Conservation (phyloP, 2,888 invertebrate genomes). For the Muscina levida region DNA sequence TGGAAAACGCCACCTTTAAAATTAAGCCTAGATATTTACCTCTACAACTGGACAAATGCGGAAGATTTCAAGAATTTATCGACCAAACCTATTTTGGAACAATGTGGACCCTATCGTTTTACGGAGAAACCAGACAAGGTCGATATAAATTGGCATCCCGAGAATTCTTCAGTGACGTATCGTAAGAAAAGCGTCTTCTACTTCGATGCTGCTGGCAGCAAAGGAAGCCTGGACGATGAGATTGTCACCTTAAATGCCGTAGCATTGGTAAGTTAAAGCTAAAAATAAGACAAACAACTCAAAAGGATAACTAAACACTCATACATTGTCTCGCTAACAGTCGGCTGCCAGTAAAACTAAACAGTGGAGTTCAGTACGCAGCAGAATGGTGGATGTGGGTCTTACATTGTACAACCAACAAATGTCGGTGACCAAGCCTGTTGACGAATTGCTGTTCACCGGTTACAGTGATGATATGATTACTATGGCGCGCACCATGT, state of each 20-base stretch:
- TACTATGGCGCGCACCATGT: constrained; percentile 83
- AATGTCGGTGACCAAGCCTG: constrained; percentile 83
- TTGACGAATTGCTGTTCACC: constrained; percentile 87
- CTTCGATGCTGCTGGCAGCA: constrained; percentile 80
- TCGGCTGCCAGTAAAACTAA: constrained; percentile 81
- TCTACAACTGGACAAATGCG: constrained; percentile 91
- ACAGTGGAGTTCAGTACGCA: constrained; percentile 82
- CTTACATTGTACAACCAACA: constrained; percentile 82
- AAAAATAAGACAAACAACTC: neutral
- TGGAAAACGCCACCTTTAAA: constrained; percentile 87
- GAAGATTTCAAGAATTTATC: constrained; percentile 82
- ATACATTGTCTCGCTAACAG: constrained; percentile 74
- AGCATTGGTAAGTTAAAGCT: constrained; percentile 84
- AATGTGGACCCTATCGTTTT: constrained; percentile 85
- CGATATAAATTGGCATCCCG: constrained; percentile 86
- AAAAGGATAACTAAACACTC: neutral
- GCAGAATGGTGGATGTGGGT: constrained; percentile 83
- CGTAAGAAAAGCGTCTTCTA: constrained; percentile 85
- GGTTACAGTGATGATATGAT: constrained; percentile 90
- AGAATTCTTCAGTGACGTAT: constrained; percentile 88
- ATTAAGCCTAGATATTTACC: constrained; percentile 84
- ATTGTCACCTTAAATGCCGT: constrained; percentile 84
- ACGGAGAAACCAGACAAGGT: constrained; percentile 84
- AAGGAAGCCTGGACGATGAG: constrained; percentile 69
- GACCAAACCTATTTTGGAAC: constrained; percentile 82